Conservation (phyloP, 1,140 invertebrate genomes). For the Drosophila aff. region DNA sequence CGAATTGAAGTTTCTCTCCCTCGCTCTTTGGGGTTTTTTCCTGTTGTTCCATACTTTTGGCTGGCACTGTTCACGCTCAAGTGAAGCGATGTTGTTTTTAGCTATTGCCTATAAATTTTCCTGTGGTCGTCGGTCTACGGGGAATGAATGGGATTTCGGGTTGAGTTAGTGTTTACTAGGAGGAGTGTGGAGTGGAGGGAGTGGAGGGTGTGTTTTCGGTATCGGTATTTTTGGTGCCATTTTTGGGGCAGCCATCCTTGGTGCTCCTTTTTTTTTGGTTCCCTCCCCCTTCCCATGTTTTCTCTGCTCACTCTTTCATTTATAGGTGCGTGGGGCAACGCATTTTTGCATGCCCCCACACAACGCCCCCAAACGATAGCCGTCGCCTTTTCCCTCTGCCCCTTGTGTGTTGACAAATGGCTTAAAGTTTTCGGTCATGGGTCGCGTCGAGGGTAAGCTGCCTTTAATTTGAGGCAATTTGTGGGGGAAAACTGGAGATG, state of each 20-base stretch:
- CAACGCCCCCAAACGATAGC: constrained; percentile 4
- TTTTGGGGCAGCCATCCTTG: constrained; percentile 46
- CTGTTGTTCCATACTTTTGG: constrained; percentile 49
- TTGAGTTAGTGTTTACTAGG: constrained; percentile 38
- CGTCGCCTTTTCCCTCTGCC: not conserved
- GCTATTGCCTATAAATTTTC: constrained; percentile 74
- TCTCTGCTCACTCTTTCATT: constrained; percentile 18
- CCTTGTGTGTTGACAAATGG: constrained; percentile 67
- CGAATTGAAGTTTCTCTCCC: constrained; percentile 33
- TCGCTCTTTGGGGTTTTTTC: not conserved
- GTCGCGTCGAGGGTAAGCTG: constrained; percentile 28
- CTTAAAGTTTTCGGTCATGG: constrained; percentile 59
- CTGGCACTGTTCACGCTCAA: constrained; percentile 77
- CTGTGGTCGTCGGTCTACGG: constrained; percentile 54
- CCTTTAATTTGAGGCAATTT: constrained; percentile 58
- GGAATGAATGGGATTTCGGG: constrained; percentile 38
- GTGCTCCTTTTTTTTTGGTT: constrained; percentile 16
- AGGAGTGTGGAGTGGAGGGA: not conserved
- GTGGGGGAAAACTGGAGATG: constrained; percentile 3
- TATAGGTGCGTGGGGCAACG: constrained; percentile 48
- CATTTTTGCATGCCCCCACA: constrained; percentile 60
- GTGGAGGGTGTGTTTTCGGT: not conserved
- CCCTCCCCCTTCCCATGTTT: not conserved
- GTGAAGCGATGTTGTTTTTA: constrained; percentile 77
- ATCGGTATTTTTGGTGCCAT: constrained; percentile 62